Evolutionary conservation across 2,888 invertebrate genomes (phyloP).

Genomic region (Dynastes maya): DNA sequence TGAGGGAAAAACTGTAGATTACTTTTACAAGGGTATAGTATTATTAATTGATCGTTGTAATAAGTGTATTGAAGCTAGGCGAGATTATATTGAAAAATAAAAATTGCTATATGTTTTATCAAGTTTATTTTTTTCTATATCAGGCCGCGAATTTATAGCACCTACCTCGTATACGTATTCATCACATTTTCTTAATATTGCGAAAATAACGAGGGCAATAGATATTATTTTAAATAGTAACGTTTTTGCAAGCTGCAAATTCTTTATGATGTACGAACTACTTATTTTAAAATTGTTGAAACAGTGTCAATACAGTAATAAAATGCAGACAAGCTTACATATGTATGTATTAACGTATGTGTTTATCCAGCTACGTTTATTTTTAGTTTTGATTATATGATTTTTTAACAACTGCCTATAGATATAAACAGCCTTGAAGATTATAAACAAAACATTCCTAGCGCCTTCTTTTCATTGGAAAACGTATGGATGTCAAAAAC

Average conservation of each 20-base stretch:
- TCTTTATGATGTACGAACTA: neutral
- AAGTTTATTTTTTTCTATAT: too few species aligned
- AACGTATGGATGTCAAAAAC: too few species aligned
- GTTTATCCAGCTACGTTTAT: neutral
- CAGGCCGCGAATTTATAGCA: too few species aligned
- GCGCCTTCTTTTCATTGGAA: conserved; percentile 10
- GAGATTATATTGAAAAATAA: too few species aligned
- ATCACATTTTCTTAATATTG: neutral
- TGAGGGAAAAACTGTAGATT: too few species aligned
- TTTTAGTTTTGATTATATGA: conserved; percentile 24
- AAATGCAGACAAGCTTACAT: neutral
- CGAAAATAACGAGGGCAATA: too few species aligned
- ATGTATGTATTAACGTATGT: neutral
- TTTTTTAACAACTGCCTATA: conserved; percentile 12
- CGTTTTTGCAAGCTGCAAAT: neutral
- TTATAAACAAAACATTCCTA: conserved; percentile 27
- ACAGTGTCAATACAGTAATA: conserved; percentile 10
- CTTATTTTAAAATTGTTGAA: conserved; percentile 9
- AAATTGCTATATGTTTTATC: too few species aligned
- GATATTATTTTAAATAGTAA: neutral
- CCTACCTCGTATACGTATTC: too few species aligned
- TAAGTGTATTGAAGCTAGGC: too few species aligned
- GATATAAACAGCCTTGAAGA: conserved; percentile 17
- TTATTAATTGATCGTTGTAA: too few species aligned
- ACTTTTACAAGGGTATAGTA: too few species aligned